Percentiles rank a stretch among this genome's conserved stretches.
Conservation (phyloP, 2,113 vertebrate genomes). For the Ophthalmolycus amberensis region DNA sequence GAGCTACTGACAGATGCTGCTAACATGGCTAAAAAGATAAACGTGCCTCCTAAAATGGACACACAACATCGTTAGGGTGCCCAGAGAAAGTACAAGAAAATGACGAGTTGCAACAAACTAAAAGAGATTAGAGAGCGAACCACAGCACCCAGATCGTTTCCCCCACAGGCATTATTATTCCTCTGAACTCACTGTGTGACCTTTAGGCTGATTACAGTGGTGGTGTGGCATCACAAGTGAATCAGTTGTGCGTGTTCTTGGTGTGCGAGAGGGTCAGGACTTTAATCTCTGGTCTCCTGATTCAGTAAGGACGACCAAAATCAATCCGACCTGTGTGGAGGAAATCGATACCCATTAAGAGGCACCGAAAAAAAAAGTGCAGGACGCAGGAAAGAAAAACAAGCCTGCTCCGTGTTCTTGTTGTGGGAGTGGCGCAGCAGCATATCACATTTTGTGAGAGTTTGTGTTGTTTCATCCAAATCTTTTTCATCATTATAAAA, state of each 20-base stretch:
- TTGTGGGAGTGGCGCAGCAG: background rate
- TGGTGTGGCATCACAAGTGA: conserved; percentile 37
- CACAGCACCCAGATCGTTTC: background rate
- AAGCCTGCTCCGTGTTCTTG: background rate
- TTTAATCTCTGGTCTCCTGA: conserved; percentile 48
- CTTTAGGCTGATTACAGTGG: conserved; percentile 36
- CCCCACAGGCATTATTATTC: background rate
- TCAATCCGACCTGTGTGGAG: conserved; percentile 39
- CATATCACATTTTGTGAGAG: background rate
- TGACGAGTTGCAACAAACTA: background rate
- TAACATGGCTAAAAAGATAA: background rate
- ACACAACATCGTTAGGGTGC: background rate
- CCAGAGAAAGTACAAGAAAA: background rate
- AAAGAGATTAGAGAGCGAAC: background rate
- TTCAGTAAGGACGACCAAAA: conserved; percentile 25
- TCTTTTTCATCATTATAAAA: background rate
- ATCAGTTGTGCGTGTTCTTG: background rate
- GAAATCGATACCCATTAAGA: conserved; percentile 45
- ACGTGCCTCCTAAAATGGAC: no score
- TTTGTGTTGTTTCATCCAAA: background rate
- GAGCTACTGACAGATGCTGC: background rate
- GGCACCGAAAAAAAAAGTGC: background rate
- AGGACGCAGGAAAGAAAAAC: conserved; percentile 8
- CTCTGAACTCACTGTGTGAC: background rate
- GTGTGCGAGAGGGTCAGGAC: conserved; percentile 27